Percentiles rank a stretch among this genome's conserved stretches.
Evolutionary conservation across 2,797 vertebrate species (phyloP).

Genomic region (Moxostoma hubbsi): DNA sequence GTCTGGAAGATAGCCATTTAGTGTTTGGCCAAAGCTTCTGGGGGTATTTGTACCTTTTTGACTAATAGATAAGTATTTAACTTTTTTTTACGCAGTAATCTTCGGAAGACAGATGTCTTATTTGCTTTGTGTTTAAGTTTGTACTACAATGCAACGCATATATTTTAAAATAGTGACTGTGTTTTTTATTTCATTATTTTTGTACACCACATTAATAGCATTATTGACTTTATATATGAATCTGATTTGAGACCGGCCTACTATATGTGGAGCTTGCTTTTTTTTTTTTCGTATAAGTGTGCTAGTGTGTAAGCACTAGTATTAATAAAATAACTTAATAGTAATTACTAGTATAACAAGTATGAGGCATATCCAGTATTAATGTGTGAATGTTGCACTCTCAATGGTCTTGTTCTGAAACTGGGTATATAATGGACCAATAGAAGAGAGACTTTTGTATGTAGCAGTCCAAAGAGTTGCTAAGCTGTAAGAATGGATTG

Average conservation of each 20-base stretch:
- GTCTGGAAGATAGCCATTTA: constrained; percentile 17
- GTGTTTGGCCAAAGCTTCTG: neutral
- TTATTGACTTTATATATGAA: too few relatives aligned
- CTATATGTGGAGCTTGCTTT: too few relatives aligned
- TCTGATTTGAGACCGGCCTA: too few relatives aligned
- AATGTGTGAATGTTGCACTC: constrained; percentile 24
- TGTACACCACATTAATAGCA: too few relatives aligned
- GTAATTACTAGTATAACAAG: too few relatives aligned
- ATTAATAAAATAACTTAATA: too few relatives aligned
- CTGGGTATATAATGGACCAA: constrained; percentile 9
- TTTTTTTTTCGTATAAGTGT: too few relatives aligned
- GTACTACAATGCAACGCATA: too few relatives aligned
- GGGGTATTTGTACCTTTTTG: constrained; percentile 2
- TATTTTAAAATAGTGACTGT: too few relatives aligned
- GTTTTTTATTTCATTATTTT: too few relatives aligned
- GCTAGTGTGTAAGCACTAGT: too few relatives aligned
- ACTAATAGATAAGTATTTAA: neutral
- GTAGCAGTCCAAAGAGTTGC: constrained; percentile 83
- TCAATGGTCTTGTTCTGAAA: constrained; percentile 35
- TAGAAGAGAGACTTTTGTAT: constrained; percentile 4
- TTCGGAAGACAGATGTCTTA: neutral
- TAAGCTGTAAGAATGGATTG: constrained; percentile 89
- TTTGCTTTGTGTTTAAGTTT: too few relatives aligned
- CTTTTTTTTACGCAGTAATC: neutral
- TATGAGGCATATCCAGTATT: neutral